phyloP scores from a whole-genome alignment of 2,113 vertebrate species.

The Hippotragus niger region DNA sequence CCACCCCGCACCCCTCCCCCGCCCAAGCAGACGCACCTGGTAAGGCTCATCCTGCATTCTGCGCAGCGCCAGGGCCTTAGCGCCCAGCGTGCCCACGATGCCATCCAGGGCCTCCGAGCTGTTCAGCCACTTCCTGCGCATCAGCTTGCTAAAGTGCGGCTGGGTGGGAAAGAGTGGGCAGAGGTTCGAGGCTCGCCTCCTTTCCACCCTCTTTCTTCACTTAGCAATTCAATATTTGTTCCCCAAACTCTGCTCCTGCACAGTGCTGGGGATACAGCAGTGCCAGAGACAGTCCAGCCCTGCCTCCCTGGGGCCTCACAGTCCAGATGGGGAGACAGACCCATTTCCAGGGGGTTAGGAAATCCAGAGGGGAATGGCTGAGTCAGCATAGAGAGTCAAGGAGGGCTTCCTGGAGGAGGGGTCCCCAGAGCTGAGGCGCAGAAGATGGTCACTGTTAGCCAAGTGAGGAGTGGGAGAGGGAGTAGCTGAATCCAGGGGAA shows the following conservation, averaged over 20 bases:
- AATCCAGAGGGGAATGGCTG: neutral
- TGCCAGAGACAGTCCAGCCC: neutral
- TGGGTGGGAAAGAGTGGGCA: conserved; percentile 29
- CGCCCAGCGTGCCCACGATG: conserved; percentile 84
- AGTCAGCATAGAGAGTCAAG: neutral
- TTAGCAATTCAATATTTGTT: neutral
- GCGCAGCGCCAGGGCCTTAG: conserved; percentile 84
- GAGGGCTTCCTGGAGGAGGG: conserved; percentile 8
- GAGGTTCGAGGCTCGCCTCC: neutral
- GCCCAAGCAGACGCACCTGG: conserved; percentile 79
- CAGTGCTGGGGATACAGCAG: neutral
- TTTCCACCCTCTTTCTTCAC: neutral
- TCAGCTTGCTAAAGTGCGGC: conserved; percentile 89
- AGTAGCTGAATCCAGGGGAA: neutral
- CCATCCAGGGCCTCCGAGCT: conserved; percentile 88
- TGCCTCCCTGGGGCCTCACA: neutral
- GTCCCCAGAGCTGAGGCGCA: neutral
- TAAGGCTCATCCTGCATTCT: conserved; percentile 89
- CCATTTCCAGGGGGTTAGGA: neutral
- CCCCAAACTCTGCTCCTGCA: neutral
- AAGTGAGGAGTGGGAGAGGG: too few species aligned
- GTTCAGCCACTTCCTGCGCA: conserved; percentile 91
- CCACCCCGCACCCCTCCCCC: too few species aligned
- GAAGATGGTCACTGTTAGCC: neutral
- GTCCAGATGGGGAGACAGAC: neutral